A percentile compares a stretch with the other conserved stretches of the same genome.
Conservation (phyloP, 2,797 vertebrate genomes). For the Xerus rutilus region DNA sequence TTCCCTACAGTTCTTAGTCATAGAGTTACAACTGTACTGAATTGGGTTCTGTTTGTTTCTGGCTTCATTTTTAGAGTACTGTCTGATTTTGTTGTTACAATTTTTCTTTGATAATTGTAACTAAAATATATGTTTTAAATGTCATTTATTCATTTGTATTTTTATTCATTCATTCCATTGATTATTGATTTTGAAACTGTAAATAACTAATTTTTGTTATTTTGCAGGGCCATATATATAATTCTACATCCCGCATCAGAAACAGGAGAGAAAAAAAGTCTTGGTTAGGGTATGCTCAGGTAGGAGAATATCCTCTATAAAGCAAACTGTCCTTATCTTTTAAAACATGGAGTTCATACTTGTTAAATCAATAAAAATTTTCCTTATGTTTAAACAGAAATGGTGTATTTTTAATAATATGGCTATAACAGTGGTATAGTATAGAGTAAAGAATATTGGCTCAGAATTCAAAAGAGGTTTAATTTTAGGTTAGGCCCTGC, state of each 20-base stretch:
- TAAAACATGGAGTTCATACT: slow-evolving; percentile 28
- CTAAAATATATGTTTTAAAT: slow-evolving; percentile 18
- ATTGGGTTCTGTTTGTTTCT: slow-evolving; percentile 26
- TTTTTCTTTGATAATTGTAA: slow-evolving; percentile 55
- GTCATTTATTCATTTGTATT: neutral
- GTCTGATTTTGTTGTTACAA: slow-evolving; percentile 22
- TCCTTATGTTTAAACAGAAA: neutral
- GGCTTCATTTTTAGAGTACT: slow-evolving; percentile 52
- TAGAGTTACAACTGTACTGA: neutral
- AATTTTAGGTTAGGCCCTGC: slow-evolving; percentile 3
- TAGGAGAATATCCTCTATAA: slow-evolving; percentile 83
- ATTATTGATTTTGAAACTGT: slow-evolving; percentile 49
- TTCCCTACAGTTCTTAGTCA: slow-evolving; percentile 59
- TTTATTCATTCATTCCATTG: slow-evolving; percentile 34
- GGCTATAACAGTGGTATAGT: neutral
- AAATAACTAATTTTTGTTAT: slow-evolving; percentile 70
- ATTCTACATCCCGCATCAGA: slow-evolving; percentile 98
- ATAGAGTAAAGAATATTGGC: neutral
- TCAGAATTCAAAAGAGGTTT: neutral
- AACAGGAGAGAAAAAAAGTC: slow-evolving; percentile 98
- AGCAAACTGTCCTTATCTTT: slow-evolving; percentile 12
- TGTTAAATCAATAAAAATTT: slow-evolving; percentile 29
- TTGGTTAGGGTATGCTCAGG: slow-evolving; percentile 99
- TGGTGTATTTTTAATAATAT: neutral
- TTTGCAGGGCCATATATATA: slow-evolving; percentile 98